Evolutionary conservation across 2,888 invertebrate species (phyloP).

Genomic region (Caenorhabditis sp.): DNA sequence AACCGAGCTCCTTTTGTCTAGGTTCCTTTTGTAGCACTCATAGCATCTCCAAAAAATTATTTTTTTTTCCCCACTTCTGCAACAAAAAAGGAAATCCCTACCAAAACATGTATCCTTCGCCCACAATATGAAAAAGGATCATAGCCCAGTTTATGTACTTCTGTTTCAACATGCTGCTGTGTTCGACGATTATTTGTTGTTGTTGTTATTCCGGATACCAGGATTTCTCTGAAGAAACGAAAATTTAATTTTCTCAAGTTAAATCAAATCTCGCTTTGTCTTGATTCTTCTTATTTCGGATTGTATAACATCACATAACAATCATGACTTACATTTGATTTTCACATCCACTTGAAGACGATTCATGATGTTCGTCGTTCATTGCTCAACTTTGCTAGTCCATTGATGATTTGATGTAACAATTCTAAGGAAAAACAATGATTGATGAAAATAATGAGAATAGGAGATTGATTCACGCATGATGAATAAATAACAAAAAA

Average conservation of each 20-base stretch:
- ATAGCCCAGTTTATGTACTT: slow-evolving; percentile 31
- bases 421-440: too few species aligned
- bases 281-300: background rate
- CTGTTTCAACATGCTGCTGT: slow-evolving; percentile 23
- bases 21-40: too few species aligned
- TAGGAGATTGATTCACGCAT: too few species aligned
- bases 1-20: too few species aligned
- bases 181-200: background rate
- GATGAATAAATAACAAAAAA: too few species aligned
- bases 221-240: slow-evolving; percentile 30
- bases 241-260: slow-evolving; percentile 12
- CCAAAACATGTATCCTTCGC: slow-evolving; percentile 46
- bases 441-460: too few species aligned
- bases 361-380: slow-evolving; percentile 37
- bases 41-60: too few species aligned
- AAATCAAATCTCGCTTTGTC: background rate
- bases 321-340: slow-evolving; percentile 30
- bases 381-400: slow-evolving; percentile 6
- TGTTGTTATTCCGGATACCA: slow-evolving; percentile 14
- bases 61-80: background rate
- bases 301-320: background rate
- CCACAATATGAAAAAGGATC: slow-evolving; percentile 47
- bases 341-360: slow-evolving; percentile 43
- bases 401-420: background rate
- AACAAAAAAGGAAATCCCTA: slow-evolving; percentile 12